Conservation (phyloP, 2,888 invertebrate species). For the Lacanobia oleracea region DNA sequence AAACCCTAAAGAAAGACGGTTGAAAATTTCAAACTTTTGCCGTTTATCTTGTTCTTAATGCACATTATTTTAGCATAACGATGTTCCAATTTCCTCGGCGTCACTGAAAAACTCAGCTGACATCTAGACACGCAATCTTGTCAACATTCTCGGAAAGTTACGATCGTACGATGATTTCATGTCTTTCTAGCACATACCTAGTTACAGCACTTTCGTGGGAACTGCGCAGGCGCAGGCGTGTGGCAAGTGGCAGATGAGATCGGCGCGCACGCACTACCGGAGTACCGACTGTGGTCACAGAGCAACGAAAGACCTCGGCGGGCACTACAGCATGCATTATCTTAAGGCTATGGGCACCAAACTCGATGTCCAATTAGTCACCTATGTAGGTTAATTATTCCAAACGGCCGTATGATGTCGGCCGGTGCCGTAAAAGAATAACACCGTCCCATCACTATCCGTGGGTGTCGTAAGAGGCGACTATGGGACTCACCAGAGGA, state of each 20-base stretch:
- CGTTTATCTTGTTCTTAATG: too few species aligned
- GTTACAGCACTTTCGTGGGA: slow-evolving; percentile 57
- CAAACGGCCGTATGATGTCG: too few species aligned
- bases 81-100: not conserved
- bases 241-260: slow-evolving; percentile 40
- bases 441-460: too few species aligned
- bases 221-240: slow-evolving; percentile 48
- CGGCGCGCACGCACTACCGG: slow-evolving; percentile 35
- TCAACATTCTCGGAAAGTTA: slow-evolving; percentile 38
- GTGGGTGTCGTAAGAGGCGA: too few species aligned
- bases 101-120: slow-evolving; percentile 3
- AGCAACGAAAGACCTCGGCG: not conserved
- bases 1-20: too few species aligned
- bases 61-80: too few species aligned
- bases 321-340: not conserved
- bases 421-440: too few species aligned
- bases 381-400: not conserved
- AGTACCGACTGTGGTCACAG: slow-evolving; percentile 3
- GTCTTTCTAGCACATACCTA: slow-evolving; percentile 41
- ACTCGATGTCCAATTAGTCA: not conserved
- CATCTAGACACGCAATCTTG: slow-evolving; percentile 25
- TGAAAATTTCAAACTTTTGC: too few species aligned
- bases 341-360: not conserved
- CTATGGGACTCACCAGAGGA: too few species aligned
- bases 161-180: slow-evolving; percentile 27